Evolutionary conservation across 2,113 vertebrate genomes (phyloP), one percentile per base, ranked within the genome.

Genomic region (Toxostoma redivivum): DNA sequence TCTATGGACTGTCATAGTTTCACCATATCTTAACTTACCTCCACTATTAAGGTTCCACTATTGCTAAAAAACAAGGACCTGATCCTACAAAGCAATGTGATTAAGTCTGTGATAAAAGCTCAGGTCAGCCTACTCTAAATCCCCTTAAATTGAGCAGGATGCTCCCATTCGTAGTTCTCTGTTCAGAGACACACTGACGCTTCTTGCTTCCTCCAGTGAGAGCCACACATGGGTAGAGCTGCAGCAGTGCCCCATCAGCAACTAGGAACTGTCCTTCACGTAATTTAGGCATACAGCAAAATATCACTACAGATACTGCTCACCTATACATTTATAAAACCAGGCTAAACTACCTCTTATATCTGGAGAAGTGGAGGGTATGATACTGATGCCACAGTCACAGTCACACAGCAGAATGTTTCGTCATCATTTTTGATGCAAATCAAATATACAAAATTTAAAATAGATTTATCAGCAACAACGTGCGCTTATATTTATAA

Each of bases 201-300:
- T 69, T 60, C 71, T 67, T 38, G 4, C 4, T 77, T 51, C 2
- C 44, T 54, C 11, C 17, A 15, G 8, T 9, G 13, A 65, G 9
- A 71, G 3, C 12, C 1, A 0, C 12, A 10, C 11, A 12, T 8
- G 9, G 17, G 12, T 7, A 61, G 45, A 56, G 1, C 21, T 57
- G 31, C 20, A 81, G 3, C 37, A 35, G 15, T 25, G 24, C 10
- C 37, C 31, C 66, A 48, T 30, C 1, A 1, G 27, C 42, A 85
- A 27, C 48, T 47, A 66, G 37, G 17, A 71, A 8, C 5, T 12
- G 7, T 2, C 17, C 7, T 8, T 72, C 10, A 21, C 10, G 44
- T 57, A n/a, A 27, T 53, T 83, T 48, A 65, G 28, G 7, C 9
- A 35, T 30, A 30, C 15, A 82, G 21, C 7, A 58, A 45, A 83